Conservation (phyloP, 1,140 invertebrate genomes). For the Dendroctonus ponderosae region DNA sequence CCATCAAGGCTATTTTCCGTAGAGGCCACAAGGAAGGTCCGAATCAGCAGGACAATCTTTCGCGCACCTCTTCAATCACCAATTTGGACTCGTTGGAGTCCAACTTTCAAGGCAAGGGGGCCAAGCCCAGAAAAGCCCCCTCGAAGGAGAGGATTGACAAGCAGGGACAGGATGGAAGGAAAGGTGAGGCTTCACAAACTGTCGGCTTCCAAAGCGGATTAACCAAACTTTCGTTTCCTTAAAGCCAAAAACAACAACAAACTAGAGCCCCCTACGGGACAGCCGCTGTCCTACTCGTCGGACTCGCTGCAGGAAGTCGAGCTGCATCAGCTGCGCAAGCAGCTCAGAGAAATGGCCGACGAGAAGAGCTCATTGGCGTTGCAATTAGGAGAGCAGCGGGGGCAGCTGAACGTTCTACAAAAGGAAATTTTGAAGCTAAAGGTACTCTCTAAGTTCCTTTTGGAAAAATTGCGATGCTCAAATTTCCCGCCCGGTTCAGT, state of each 20-base stretch:
- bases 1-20: slow-evolving; percentile 49
- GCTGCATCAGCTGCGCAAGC: slow-evolving; percentile 49
- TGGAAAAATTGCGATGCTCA: not conserved
- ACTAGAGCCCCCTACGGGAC: slow-evolving; percentile 29
- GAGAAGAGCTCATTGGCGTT: slow-evolving; percentile 56
- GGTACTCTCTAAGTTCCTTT: slow-evolving; percentile 42
- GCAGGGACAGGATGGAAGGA: slow-evolving; percentile 38
- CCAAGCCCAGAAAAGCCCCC: slow-evolving; percentile 42
- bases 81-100: slow-evolving; percentile 42
- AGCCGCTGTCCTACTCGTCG: slow-evolving; percentile 44
- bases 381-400: slow-evolving; percentile 55
- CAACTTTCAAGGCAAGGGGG: slow-evolving; percentile 31
- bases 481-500: slow-evolving; percentile 22
- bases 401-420: slow-evolving; percentile 53
- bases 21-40: slow-evolving; percentile 44
- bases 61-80: slow-evolving; percentile 46
- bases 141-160: slow-evolving; percentile 47
- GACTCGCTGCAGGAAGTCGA: slow-evolving; percentile 54
- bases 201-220: not conserved
- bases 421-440: slow-evolving; percentile 55
- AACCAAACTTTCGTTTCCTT: not conserved
- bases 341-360: slow-evolving; percentile 53
- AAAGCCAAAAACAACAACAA: slow-evolving; percentile 43
- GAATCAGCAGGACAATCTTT: slow-evolving; percentile 43
- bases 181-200: slow-evolving; percentile 32